Percentiles rank a stretch among this genome's conserved stretches.
These are phyloP conservation scores for Shinisaurus crocodilurus DNA, from an alignment of 2,113 vertebrate species.

Conservation along the genomic window DNA sequence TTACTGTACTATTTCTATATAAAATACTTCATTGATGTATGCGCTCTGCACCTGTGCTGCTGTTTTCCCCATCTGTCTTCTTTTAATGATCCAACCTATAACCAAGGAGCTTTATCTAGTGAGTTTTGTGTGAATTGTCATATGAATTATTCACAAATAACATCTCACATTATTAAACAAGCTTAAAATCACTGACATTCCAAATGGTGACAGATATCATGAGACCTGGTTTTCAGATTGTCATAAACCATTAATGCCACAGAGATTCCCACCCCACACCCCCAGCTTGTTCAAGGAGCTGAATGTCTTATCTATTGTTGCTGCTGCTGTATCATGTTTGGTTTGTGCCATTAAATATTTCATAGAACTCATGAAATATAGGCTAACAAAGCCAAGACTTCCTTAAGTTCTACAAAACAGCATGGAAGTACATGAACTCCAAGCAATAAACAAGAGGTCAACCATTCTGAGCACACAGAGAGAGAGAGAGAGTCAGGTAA, in stretches of 20 bases:
- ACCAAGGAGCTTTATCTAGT: slow-evolving; percentile 10
- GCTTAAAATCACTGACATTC: slow-evolving; percentile 15
- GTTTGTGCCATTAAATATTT: slow-evolving; percentile 45
- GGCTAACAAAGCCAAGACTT: slow-evolving; percentile 35
- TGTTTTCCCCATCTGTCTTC: not conserved
- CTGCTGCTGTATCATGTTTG: slow-evolving; percentile 30
- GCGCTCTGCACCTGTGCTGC: too few species aligned
- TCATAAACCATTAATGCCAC: slow-evolving; percentile 33
- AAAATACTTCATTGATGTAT: too few species aligned
- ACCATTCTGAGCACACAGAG: not conserved
- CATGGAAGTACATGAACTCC: not conserved
- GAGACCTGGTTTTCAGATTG: slow-evolving; percentile 25
- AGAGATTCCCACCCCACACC: too few species aligned
- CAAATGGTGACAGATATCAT: slow-evolving; percentile 21
- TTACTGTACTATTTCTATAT: not conserved
- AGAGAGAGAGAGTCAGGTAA: not conserved
- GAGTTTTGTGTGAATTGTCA: slow-evolving; percentile 8
- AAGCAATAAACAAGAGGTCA: slow-evolving; percentile 14
- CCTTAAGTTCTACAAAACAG: slow-evolving; percentile 13
- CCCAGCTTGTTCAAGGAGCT: slow-evolving; percentile 26
- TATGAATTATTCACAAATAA: slow-evolving; percentile 44
- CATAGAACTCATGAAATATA: slow-evolving; percentile 18
- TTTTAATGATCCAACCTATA: not conserved
- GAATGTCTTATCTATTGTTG: slow-evolving; percentile 28
- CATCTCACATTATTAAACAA: slow-evolving; percentile 38